Percentiles rank a stretch among this genome's conserved stretches.
Conservation (phyloP, 1,140 invertebrate genomes). For the Aplysia californica region DNA sequence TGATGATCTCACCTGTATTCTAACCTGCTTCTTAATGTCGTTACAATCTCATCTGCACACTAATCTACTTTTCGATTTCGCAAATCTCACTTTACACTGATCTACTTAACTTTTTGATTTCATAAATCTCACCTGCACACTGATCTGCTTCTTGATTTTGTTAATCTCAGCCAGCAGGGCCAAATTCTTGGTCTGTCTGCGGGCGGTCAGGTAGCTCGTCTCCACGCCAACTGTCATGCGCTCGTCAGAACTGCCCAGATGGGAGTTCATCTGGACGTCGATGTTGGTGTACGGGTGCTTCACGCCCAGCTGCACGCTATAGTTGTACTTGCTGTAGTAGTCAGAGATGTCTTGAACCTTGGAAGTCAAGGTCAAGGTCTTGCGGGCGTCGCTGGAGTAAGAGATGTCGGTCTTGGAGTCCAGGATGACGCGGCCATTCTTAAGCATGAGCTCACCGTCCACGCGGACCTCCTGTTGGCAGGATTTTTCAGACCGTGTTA, state of each 20-base stretch:
- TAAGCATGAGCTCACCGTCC: constrained; percentile 41
- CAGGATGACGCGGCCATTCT: constrained; percentile 38
- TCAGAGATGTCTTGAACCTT: constrained; percentile 45
- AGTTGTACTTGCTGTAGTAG: constrained; percentile 9
- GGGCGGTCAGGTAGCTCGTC: neutral
- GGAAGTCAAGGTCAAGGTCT: constrained; percentile 57
- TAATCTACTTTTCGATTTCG: too few species aligned
- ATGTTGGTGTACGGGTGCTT: constrained; percentile 16
- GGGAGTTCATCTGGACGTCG: constrained; percentile 17
- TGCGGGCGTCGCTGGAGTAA: constrained; percentile 49
- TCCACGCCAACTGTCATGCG: neutral
- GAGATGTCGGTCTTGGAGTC: constrained; percentile 57
- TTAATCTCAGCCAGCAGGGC: constrained; percentile 23
- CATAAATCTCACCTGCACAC: constrained; percentile 6
- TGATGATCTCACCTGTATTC: too few species aligned
- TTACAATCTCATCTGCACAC: too few species aligned
- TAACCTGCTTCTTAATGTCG: too few species aligned
- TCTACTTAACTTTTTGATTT: too few species aligned
- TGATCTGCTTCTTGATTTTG: constrained; percentile 19
- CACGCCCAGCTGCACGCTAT: constrained; percentile 12
- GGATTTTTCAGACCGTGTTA: too few species aligned
- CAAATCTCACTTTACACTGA: too few species aligned
- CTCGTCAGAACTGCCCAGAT: constrained; percentile 3
- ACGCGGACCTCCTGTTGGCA: constrained; percentile 29
- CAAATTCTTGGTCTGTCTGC: constrained; percentile 20